Evolutionary conservation across 2,888 invertebrate species (phyloP).

Genomic region (Diplolepis rosae): DNA sequence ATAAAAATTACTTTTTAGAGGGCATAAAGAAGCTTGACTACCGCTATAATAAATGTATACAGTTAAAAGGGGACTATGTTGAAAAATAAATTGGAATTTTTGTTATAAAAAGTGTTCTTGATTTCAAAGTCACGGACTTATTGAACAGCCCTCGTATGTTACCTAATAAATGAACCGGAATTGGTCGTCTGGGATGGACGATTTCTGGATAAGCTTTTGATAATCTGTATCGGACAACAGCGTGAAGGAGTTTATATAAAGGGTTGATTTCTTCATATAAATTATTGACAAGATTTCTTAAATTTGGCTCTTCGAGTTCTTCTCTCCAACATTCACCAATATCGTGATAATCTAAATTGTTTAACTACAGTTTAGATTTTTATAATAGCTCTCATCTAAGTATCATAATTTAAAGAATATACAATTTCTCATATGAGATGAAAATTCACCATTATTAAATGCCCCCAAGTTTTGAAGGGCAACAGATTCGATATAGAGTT

Average conservation of each 20-base stretch:
- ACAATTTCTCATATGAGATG: neutral
- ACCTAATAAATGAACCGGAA: constrained; percentile 84
- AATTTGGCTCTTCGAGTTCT: constrained; percentile 78
- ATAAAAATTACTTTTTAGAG: too few species aligned
- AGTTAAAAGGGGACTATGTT: too few species aligned
- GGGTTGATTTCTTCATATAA: constrained; percentile 78
- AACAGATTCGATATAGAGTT: constrained; percentile 76
- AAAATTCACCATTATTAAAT: constrained; percentile 77
- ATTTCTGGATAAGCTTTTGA: constrained; percentile 75
- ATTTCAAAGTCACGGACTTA: too few species aligned
- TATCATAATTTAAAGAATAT: neutral
- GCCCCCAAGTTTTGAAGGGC: constrained; percentile 80
- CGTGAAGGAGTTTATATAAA: constrained; percentile 83
- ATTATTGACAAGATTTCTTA: constrained; percentile 75
- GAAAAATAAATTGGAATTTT: too few species aligned
- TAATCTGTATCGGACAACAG: constrained; percentile 80
- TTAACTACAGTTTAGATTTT: neutral
- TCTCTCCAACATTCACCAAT: constrained; percentile 81
- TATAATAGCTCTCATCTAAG: neutral
- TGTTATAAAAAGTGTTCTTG: too few species aligned
- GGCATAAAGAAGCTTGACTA: too few species aligned
- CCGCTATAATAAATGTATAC: too few species aligned
- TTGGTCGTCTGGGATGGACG: constrained; percentile 76
- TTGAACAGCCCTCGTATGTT: too few species aligned
- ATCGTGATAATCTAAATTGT: constrained; percentile 77